Evolutionary conservation across 2,888 invertebrate genomes (phyloP).

Genomic region (Dolichopus griseipennis): DNA sequence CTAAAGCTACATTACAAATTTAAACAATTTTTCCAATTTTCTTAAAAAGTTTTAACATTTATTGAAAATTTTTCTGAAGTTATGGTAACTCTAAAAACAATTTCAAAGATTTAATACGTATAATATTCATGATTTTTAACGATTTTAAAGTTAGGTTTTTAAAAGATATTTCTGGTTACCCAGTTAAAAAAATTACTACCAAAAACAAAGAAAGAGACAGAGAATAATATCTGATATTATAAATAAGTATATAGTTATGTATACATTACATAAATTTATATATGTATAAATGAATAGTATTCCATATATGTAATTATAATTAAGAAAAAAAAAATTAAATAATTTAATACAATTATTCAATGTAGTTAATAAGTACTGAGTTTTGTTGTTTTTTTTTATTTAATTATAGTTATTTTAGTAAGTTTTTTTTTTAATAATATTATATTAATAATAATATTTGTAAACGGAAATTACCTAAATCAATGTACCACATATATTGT

Average conservation of each 20-base stretch:
- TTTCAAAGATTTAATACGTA: neutral
- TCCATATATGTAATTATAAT: neutral
- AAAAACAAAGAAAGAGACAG: neutral
- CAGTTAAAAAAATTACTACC: neutral
- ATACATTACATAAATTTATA: neutral
- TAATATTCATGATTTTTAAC: neutral
- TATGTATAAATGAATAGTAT: neutral
- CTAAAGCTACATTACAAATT: no score
- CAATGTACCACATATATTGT: neutral
- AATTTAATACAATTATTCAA: neutral
- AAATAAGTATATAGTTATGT: neutral
- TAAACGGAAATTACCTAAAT: conserved; percentile 3
- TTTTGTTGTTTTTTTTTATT: neutral
- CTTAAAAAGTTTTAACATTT: no score
- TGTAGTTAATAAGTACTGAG: neutral
- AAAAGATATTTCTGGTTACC: neutral
- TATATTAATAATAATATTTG: neutral
- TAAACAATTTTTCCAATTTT: no score
- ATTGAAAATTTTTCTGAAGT: neutral
- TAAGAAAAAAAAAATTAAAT: neutral
- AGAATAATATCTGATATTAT: no score
- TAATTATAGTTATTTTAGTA: no score
- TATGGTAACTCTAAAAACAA: neutral
- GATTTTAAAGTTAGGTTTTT: neutral
- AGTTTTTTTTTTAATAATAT: no score